Conservation (phyloP, 2,888 invertebrate genomes). For the Drymonia ruficornis region DNA sequence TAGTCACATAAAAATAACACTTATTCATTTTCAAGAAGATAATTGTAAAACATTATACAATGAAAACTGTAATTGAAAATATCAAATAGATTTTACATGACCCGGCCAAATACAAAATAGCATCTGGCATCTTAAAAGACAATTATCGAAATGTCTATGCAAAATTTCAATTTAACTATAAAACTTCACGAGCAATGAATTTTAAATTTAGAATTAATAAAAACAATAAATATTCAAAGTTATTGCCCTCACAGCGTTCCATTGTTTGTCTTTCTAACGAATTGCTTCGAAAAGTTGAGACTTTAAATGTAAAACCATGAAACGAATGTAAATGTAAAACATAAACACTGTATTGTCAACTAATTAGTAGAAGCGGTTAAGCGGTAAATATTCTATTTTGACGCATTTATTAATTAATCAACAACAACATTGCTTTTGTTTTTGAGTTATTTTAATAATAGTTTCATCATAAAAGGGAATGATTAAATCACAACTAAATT, state of each 20-base stretch:
- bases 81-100: too few species aligned
- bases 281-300: slow-evolving; percentile 23
- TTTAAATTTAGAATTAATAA: slow-evolving; percentile 15
- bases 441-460: too few species aligned
- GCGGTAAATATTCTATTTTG: slow-evolving; percentile 13
- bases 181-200: slow-evolving; percentile 16
- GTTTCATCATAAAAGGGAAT: too few species aligned
- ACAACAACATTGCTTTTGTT: slow-evolving; percentile 7
- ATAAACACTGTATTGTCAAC: slow-evolving; percentile 35
- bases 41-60: too few species aligned
- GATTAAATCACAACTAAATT: too few species aligned
- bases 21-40: too few species aligned
- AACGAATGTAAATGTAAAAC: slow-evolving; percentile 30
- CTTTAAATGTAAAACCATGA: slow-evolving; percentile 25
- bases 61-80: too few species aligned
- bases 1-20: too few species aligned
- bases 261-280: slow-evolving; percentile 46
- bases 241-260: slow-evolving; percentile 29
- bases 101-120: too few species aligned
- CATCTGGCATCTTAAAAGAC: too few species aligned
- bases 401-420: slow-evolving; percentile 15
- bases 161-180: too few species aligned
- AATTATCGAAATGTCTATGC: too few species aligned
- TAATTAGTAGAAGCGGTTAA: slow-evolving; percentile 26
- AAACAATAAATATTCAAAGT: slow-evolving; percentile 35